These are phyloP conservation scores for Callimico goeldii DNA, from an alignment of 2,797 vertebrate genomes.

Conservation along the genomic window DNA sequence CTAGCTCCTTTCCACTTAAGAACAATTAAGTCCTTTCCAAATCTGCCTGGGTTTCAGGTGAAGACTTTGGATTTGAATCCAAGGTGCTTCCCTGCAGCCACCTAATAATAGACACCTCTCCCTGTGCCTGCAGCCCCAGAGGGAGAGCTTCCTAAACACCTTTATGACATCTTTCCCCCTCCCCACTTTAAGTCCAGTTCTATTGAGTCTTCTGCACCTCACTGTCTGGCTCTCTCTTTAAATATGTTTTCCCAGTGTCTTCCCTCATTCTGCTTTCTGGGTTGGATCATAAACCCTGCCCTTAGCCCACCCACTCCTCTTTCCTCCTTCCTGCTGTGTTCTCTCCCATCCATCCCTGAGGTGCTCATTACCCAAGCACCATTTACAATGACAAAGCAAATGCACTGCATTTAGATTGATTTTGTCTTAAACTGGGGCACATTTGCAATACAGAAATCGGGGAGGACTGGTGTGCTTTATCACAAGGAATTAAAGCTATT, in stretches of 20 bases:
- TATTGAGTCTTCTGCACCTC: neutral
- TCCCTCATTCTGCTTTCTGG: neutral
- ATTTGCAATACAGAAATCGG: constrained; percentile 16
- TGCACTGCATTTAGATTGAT: neutral
- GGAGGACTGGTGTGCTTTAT: constrained; percentile 10
- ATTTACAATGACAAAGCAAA: constrained; percentile 40
- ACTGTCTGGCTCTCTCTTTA: neutral
- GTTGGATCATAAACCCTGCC: neutral
- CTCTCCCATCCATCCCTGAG: neutral
- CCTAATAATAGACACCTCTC: neutral
- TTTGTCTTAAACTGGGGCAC: constrained; percentile 37
- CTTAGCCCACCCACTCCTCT: neutral
- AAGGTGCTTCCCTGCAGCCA: neutral
- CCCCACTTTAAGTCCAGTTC: neutral
- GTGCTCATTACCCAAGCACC: neutral
- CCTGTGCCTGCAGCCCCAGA: neutral
- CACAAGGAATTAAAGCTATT: constrained; percentile 60
- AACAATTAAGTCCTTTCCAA: neutral
- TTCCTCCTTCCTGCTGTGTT: neutral
- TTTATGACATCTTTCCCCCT: neutral
- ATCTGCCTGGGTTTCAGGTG: neutral
- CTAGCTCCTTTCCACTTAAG: neutral
- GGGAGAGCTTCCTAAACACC: neutral
- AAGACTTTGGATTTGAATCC: neutral
- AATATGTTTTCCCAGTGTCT: neutral